Conservation (phyloP, 1,140 invertebrate genomes). For the Dinothrombium tinctorium region DNA sequence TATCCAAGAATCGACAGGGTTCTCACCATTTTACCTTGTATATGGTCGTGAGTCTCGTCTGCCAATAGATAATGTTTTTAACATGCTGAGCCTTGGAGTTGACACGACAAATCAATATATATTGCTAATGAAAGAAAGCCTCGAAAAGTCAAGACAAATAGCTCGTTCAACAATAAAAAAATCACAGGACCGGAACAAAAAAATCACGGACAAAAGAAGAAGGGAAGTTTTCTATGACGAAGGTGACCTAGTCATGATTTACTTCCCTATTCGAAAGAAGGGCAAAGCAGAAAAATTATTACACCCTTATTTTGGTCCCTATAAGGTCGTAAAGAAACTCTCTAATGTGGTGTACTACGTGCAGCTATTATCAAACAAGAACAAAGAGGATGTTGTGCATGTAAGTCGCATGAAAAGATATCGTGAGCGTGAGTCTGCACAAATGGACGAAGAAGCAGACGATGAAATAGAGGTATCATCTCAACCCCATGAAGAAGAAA, state of each 20-base stretch:
- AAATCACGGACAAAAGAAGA: background rate
- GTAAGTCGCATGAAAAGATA: conserved; percentile 3
- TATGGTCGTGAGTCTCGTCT: conserved; percentile 15
- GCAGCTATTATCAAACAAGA: background rate
- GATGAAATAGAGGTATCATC: too few species aligned
- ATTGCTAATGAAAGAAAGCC: background rate
- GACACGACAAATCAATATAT: too few species aligned
- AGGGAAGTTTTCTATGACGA: background rate
- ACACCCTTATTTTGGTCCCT: background rate
- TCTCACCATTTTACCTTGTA: conserved; percentile 15
- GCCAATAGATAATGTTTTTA: background rate
- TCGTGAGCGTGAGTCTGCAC: too few species aligned
- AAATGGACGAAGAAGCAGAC: too few species aligned
- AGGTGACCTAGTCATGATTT: conserved; percentile 1
- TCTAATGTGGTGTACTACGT: background rate
- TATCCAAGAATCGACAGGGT: conserved; percentile 13
- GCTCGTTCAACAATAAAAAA: background rate
- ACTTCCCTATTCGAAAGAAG: background rate
- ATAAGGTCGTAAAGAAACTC: background rate
- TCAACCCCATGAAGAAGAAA: too few species aligned
- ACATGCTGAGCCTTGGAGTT: background rate
- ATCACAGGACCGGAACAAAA: background rate
- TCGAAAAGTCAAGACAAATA: background rate
- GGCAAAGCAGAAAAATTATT: background rate
- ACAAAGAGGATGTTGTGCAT: background rate